Evolutionary conservation across 2,797 vertebrate genomes (phyloP).

Genomic region (Phoeniculus purpureus): DNA sequence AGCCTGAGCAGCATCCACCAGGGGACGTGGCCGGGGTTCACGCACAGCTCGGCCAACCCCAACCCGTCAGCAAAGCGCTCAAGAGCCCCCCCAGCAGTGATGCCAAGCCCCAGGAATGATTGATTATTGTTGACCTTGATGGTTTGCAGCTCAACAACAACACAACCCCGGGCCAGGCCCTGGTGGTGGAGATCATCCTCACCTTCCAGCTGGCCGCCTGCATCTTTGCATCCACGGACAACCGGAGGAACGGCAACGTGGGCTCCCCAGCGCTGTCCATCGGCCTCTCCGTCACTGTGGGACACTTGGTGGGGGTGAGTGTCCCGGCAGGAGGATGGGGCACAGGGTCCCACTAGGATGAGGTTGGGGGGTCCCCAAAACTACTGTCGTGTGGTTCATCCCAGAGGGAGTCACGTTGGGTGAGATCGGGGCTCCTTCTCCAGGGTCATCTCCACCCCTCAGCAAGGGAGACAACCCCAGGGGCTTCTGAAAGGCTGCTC

Average conservation of each 20-base stretch:
- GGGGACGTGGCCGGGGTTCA: fast-evolving
- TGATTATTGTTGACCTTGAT: not conserved
- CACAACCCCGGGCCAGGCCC: conserved; percentile 66
- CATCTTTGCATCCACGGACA: conserved; percentile 79
- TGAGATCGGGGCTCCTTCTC: fast-evolving
- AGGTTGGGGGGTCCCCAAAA: not conserved
- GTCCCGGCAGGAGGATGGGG: not conserved
- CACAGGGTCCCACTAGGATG: fast-evolving
- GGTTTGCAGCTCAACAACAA: conserved; percentile 76
- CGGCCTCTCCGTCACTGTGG: conserved; percentile 77
- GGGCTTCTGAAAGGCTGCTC: fast-evolving
- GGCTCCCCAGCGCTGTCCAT: conserved; percentile 80
- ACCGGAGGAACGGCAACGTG: conserved; percentile 67
- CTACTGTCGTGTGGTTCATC: fast-evolving
- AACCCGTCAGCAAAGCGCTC: not conserved
- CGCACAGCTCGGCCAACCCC: not conserved
- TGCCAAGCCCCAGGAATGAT: not conserved
- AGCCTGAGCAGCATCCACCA: not conserved
- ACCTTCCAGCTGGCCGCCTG: conserved; percentile 81
- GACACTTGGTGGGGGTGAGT: conserved; percentile 82
- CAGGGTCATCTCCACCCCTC: no score
- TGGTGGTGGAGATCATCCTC: conserved; percentile 80
- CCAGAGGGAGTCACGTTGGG: not conserved
- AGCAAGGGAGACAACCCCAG: fast-evolving
- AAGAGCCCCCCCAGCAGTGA: not conserved